phyloP scores from a whole-genome alignment of 2,113 vertebrate species.

The Aleadryas rufinucha region DNA sequence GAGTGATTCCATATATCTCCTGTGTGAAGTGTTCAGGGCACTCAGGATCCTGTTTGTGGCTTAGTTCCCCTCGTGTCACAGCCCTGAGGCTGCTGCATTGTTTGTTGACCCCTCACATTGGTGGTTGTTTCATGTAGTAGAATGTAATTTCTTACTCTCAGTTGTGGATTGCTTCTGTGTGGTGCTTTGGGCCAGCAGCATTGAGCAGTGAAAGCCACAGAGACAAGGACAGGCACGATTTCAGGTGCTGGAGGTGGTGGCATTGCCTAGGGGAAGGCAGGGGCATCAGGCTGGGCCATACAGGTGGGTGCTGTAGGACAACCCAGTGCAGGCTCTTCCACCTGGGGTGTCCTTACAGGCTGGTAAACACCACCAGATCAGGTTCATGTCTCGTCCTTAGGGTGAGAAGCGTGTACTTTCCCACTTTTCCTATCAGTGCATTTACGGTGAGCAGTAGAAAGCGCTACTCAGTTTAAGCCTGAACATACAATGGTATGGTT shows the following conservation, averaged over 20 bases:
- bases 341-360: rapidly evolving
- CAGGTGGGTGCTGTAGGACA: rapidly evolving
- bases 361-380: neutral
- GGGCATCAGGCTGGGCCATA: neutral
- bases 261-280: rapidly evolving
- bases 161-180: neutral
- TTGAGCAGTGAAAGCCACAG: neutral
- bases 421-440: rapidly evolving
- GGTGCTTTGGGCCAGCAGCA: neutral
- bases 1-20: neutral
- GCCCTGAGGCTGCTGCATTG: neutral
- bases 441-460: neutral
- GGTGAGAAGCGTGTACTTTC: rapidly evolving
- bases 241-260: neutral
- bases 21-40: neutral
- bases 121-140: neutral
- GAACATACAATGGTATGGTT: neutral
- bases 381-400: neutral
- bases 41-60: neutral
- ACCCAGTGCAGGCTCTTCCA: neutral
- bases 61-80: neutral
- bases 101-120: neutral
- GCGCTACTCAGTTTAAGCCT: neutral
- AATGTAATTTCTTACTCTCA: neutral
- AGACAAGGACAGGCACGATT: neutral